Percentiles rank a stretch among this genome's conserved stretches.
These are phyloP conservation scores for Arrhopalites spinosus DNA, from an alignment of 2,888 invertebrate species.

Conservation along the genomic window DNA sequence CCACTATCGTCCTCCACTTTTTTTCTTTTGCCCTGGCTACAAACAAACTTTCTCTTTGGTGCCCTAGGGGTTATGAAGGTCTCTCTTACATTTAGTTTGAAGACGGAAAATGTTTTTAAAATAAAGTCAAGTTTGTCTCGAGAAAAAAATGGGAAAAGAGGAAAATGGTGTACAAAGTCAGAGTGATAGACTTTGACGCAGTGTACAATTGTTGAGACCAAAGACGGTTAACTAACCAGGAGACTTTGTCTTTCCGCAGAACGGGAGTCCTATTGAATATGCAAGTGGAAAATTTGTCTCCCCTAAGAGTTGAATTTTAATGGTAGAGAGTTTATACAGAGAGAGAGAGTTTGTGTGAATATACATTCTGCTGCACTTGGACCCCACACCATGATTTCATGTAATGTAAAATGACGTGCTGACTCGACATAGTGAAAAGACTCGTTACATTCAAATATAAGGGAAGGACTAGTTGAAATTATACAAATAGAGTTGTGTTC, in stretches of 20 bases:
- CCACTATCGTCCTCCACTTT: neutral
- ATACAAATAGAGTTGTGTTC: neutral
- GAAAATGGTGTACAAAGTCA: too few relatives aligned
- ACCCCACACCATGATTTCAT: too few relatives aligned
- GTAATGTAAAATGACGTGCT: neutral
- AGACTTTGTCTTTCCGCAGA: neutral
- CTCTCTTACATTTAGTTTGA: too few relatives aligned
- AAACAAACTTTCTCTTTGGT: too few relatives aligned
- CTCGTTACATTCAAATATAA: neutral
- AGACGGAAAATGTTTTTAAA: neutral
- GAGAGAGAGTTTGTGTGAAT: too few relatives aligned
- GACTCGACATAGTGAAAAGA: neutral
- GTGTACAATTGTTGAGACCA: neutral
- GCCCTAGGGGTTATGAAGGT: too few relatives aligned
- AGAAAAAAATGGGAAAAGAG: too few relatives aligned
- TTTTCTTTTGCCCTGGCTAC: neutral
- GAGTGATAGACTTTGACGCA: too few relatives aligned
- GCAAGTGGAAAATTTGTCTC: conserved; percentile 8
- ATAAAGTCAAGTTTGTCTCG: neutral
- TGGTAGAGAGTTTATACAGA: neutral
- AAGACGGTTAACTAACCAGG: neutral
- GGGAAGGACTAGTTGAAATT: neutral
- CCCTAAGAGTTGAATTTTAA: conserved; percentile 28
- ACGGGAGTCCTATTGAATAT: conserved; percentile 10
- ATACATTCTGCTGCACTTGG: too few relatives aligned